Evolutionary conservation across 1,140 invertebrate species (phyloP), one percentile per base, ranked within the genome.

Genomic region (Venustaconcha ellipsiformis): DNA sequence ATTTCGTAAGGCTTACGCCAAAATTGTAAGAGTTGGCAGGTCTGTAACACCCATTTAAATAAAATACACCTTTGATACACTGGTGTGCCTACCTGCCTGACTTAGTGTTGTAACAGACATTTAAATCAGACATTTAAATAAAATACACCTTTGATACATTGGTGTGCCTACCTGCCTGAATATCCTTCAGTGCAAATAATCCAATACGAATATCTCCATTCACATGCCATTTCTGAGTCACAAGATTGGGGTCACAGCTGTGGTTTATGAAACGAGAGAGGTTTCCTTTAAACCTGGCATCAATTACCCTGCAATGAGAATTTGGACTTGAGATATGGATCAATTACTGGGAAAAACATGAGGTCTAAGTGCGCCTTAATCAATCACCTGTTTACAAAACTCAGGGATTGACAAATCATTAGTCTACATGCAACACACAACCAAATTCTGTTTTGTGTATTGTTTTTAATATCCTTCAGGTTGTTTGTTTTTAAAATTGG

Each of bases 201-300:
- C 96, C 97, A 23, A 98, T 94, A 65, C 96, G 90, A 2, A 95
- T 94, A 75, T 96, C 94, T 15, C 95, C 95, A 87, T 96, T 94
- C 0, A 98, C 96, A 0, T 93, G 96, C 96, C 96, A 98, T 85
- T 97, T 97, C 88, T 97, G 95, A 0, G 96, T 96, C 83, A 94
- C 94, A 88, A 96, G 96, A 91, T 99, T 99, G 0, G 97, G 97
- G 70, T 96, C 92, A 90, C 97, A 99, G 11, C 95, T 97, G 91
- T 99, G 96, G 90, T 99, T 94, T 92, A 91, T 93, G 86, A 93
- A 93, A 79, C 93, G 92, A 0, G 94, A 93, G 60, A 94, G 84
- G 86, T 96, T 96, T 77, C 96, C 97, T 88, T 97, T 97, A 0
- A 96, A 96, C 30, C 96, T 96, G 13, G 97, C 97, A 90, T 99